These are phyloP conservation scores for Virgularia gustaviana DNA, from an alignment of 92 coral and sea anemone species.

Conservation along the genomic window DNA sequence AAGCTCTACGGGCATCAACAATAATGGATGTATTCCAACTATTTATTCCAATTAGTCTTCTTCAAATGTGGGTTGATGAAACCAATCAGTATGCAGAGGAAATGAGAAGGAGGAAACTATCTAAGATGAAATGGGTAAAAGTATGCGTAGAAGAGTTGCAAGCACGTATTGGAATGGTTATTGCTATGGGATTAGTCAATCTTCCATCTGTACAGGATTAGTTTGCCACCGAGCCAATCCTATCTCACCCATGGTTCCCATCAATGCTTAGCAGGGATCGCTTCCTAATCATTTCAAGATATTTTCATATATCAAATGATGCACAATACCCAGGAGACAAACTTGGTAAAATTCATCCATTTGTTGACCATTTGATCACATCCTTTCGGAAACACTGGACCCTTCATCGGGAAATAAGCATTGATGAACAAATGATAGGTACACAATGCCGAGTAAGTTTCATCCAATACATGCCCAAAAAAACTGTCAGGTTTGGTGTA, in stretches of 20 bases:
- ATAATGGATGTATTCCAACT: constrained; percentile 9
- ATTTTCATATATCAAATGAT: constrained; percentile 36
- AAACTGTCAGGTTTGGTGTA: constrained; percentile 47
- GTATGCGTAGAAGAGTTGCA: constrained; percentile 32
- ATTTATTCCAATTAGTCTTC: constrained; percentile 4
- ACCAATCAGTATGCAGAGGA: constrained; percentile 49
- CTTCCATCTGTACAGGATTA: constrained; percentile 30
- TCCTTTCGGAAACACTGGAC: constrained; percentile 37
- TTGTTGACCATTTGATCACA: constrained; percentile 23
- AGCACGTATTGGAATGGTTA: constrained; percentile 19
- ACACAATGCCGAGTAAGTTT: constrained; percentile 54
- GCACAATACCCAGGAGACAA: constrained; percentile 26
- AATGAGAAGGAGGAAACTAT: constrained; percentile 24
- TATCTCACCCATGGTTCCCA: constrained; percentile 36
- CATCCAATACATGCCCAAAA: constrained; percentile 56
- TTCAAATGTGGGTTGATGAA: constrained; percentile 38
- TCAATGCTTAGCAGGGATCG: constrained; percentile 21
- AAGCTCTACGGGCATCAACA: constrained; percentile 24
- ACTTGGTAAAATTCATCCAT: constrained; percentile 28
- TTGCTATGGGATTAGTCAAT: constrained; percentile 41
- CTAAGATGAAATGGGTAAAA: background rate
- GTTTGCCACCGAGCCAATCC: constrained; percentile 21
- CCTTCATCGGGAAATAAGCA: constrained; percentile 51
- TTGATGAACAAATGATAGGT: constrained; percentile 57
- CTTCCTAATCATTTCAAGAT: constrained; percentile 9